Evolutionary conservation across 2,888 invertebrate species (phyloP), one percentile per base, ranked within the genome.

Genomic region (Protonemura montana): DNA sequence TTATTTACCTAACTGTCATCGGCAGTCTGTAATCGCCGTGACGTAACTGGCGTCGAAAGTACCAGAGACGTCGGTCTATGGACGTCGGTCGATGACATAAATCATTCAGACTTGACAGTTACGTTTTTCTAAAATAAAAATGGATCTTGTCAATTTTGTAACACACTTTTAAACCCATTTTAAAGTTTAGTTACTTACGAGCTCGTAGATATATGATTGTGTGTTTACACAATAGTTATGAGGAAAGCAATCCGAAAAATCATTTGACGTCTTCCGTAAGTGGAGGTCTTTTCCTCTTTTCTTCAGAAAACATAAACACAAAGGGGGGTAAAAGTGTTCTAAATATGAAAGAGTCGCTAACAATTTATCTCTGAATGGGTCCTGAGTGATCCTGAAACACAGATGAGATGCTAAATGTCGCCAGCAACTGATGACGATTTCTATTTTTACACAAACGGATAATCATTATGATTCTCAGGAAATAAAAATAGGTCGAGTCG

Each of bases 1-100:
- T 27, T 82, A 42, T 82, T 82, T 82, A 82, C 82, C 76, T n/a
- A 6, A 84, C 76, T 84, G 59, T 84, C 82, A 82, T 29, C 30
- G 82, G 28, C 29, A 29, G 6, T n/a, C 13, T 6, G 82, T 78
- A 78, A 78, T 27, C 28, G 27, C 78, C 26, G 13, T 26, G 27
- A 27, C 78, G 78, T 78, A 28, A 21, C 26, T 2, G 26, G 76
- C 76, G 76, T 76, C 76, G 78, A 59, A 59, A 59, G 7, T 59
- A 13, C 59, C 59, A 21, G 1, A 26, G 78, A 13, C 78, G 78
- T 27, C 78, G 59, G 3, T 10, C 59, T 10, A 59, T 59, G 59
- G 5, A 35, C 59, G 59, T 59, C 59, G 59, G 16, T 59, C 59
- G 59, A 59, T 59, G 13, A 59, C 59, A 59, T 59, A 21, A 59